Conservation (phyloP, 2,113 vertebrate genomes). For the Gymnogyps californianus region DNA sequence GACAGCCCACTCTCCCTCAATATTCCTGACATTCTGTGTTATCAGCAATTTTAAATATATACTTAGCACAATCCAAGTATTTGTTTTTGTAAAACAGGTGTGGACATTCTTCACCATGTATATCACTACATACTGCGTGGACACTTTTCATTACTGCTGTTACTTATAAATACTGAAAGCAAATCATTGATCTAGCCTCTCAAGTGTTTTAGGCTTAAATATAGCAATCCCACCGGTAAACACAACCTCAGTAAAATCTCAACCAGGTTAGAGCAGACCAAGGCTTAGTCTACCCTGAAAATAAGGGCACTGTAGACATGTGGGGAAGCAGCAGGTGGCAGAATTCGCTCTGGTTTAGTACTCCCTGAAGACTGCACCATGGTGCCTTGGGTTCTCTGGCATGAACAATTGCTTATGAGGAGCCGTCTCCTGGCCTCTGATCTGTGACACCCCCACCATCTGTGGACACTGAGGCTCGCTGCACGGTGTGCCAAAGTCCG, state of each 20-base stretch:
- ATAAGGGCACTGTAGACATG: accelerated
- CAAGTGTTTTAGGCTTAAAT: not conserved
- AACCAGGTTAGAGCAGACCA: accelerated
- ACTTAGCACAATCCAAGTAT: not conserved
- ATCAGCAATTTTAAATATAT: not conserved
- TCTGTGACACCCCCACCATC: not conserved
- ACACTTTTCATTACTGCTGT: not conserved
- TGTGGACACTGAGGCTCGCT: accelerated
- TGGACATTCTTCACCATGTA: not conserved
- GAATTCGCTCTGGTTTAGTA: not conserved
- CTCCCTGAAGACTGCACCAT: not conserved
- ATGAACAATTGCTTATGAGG: accelerated
- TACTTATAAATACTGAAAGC: not conserved
- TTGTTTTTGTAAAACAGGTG: not conserved
- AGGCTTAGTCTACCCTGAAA: accelerated
- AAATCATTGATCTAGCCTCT: not conserved
- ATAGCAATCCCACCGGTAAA: not conserved
- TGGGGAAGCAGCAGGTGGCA: slow-evolving; percentile 37
- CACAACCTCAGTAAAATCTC: accelerated
- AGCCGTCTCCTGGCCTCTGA: not conserved
- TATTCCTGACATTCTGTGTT: not conserved
- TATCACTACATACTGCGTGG: accelerated
- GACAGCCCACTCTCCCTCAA: not conserved
- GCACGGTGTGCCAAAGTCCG: accelerated
- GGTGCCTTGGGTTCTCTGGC: not conserved